These are phyloP conservation scores for Ditylenchus dipsaci DNA, from an alignment of 1,140 invertebrate genomes.

Conservation along the genomic window DNA sequence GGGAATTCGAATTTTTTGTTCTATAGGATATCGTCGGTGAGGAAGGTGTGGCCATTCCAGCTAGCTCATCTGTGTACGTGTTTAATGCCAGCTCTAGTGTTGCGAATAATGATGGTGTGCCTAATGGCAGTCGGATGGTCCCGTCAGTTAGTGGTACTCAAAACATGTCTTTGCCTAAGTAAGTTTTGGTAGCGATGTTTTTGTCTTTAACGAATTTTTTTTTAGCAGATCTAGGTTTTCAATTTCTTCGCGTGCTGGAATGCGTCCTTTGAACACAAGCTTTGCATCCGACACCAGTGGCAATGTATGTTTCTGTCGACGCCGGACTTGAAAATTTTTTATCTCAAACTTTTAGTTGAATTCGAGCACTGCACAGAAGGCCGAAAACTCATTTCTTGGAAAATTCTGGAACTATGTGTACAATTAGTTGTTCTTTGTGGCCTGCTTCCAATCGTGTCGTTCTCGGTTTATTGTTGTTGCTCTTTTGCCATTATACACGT, in stretches of 20 bases:
- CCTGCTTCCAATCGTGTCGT: no score
- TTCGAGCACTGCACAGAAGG: not conserved
- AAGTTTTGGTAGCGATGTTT: not conserved
- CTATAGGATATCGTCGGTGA: constrained; percentile 21
- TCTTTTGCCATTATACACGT: no score
- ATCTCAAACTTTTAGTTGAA: constrained; percentile 21
- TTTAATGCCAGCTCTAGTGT: not conserved
- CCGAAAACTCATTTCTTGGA: constrained; percentile 23
- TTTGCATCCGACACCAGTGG: constrained; percentile 15
- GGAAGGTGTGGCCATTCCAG: constrained; percentile 20
- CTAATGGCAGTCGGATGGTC: not conserved
- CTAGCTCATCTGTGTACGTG: not conserved
- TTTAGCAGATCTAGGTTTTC: constrained; percentile 34
- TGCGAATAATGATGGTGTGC: not conserved
- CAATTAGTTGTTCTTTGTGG: not conserved
- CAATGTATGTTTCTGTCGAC: constrained; percentile 27
- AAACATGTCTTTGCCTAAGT: not conserved
- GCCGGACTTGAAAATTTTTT: not conserved
- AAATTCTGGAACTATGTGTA: constrained; percentile 32
- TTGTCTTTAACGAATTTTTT: not conserved
- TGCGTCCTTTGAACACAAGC: constrained; percentile 33
- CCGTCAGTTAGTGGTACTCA: not conserved
- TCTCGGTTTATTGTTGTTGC: no score
- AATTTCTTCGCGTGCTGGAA: constrained; percentile 33
- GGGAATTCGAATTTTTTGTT: not conserved